Evolutionary conservation across 2,113 vertebrate species (phyloP).

Genomic region (Emberiza fucata): DNA sequence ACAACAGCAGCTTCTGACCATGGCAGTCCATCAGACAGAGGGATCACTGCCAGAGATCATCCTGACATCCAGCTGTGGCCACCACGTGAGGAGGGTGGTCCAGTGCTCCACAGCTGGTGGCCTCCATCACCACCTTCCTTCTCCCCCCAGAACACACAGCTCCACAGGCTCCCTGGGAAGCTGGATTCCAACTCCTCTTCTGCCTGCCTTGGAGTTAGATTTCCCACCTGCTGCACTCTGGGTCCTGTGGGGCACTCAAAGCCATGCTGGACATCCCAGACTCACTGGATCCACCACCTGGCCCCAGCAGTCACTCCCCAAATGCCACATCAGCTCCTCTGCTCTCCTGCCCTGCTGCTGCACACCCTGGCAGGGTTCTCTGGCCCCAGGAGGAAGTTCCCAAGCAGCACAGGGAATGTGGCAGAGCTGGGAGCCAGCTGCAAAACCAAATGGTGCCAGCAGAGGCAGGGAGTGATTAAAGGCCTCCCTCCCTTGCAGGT

Average conservation of each 20-base stretch:
- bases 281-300: neutral
- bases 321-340: accelerated
- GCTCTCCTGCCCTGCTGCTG: neutral
- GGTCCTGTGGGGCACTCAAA: neutral
- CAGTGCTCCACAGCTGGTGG: neutral
- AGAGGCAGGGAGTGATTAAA: neutral
- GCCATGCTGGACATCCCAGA: neutral
- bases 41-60: neutral
- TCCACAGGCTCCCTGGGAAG: neutral
- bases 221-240: neutral
- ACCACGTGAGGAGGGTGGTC: neutral
- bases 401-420: neutral
- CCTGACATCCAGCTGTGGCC: neutral
- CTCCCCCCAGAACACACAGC: neutral
- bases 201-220: neutral
- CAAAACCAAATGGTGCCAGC: accelerated
- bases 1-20: neutral
- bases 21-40: accelerated
- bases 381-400: neutral
- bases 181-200: neutral
- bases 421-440: neutral
- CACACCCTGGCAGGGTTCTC: neutral
- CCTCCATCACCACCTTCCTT: neutral
- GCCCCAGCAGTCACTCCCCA: neutral
- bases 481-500: neutral